Evolutionary conservation across 2,113 vertebrate species (phyloP).

Genomic region (Muscicapa adusta): DNA sequence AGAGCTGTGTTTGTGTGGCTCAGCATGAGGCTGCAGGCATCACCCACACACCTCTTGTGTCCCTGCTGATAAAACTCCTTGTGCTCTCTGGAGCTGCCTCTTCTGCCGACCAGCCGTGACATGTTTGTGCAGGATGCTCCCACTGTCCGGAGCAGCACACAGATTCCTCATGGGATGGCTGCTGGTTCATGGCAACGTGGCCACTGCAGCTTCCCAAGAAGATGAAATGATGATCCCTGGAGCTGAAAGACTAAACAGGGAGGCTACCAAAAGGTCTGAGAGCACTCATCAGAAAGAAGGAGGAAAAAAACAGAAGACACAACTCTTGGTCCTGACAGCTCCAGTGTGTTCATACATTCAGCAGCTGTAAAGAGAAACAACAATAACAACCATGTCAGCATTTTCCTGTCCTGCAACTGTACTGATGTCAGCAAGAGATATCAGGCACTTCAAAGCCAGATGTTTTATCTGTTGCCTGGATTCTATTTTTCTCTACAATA

Average conservation of each 20-base stretch:
- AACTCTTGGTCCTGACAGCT: not conserved
- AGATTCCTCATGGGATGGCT: not conserved
- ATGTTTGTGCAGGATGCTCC: not conserved
- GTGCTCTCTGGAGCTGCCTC: not conserved
- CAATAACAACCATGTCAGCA: not conserved
- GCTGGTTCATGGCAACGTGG: fast-evolving
- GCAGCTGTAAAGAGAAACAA: not conserved
- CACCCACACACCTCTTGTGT: not conserved
- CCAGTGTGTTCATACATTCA: not conserved
- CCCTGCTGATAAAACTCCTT: not conserved
- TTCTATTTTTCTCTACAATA: not conserved
- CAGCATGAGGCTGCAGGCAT: not conserved
- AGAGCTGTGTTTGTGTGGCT: not conserved
- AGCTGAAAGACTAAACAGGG: not conserved
- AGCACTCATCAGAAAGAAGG: not conserved
- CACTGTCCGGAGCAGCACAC: not conserved
- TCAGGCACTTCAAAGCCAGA: not conserved
- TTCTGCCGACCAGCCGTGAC: not conserved
- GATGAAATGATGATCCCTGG: not conserved
- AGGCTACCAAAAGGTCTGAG: not conserved
- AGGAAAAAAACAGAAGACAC: not conserved
- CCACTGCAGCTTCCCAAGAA: too few species aligned
- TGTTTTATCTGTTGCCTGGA: not conserved
- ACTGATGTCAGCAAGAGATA: not conserved
- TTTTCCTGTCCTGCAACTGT: not conserved